Percentiles rank a stretch among this genome's conserved stretches.
Evolutionary conservation across 2,113 vertebrate species (phyloP).

Genomic region (Lycocorax pyrrhopterus): DNA sequence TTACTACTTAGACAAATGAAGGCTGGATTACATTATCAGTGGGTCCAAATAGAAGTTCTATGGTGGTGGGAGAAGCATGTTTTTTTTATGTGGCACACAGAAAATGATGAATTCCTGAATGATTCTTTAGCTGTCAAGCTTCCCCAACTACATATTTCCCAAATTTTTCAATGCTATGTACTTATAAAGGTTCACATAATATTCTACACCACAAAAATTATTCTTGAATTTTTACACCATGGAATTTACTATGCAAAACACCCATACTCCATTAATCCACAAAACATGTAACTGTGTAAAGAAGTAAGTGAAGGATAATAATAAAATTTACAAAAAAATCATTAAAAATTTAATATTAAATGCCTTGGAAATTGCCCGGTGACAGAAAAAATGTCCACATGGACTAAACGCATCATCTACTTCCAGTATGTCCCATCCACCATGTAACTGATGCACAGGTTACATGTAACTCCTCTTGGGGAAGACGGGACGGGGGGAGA

Average conservation of each 20-base stretch:
- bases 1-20: not conserved
- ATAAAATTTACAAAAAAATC: not conserved
- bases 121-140: not conserved
- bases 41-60: not conserved
- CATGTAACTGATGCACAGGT: not conserved
- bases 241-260: not conserved
- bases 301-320: not conserved
- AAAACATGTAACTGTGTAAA: not conserved
- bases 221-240: not conserved
- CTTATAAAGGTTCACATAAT: not conserved
- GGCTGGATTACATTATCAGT: not conserved
- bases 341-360: not conserved
- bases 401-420: not conserved
- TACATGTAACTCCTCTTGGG: not conserved
- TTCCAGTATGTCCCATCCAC: not conserved
- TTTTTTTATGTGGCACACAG: not conserved
- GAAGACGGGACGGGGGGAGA: not conserved
- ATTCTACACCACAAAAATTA: not conserved
- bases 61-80: not conserved
- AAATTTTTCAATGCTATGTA: not conserved
- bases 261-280: not conserved
- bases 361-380: accelerated
- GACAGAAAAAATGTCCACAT: not conserved
- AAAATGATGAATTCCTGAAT: not conserved
- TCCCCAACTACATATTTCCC: not conserved